phyloP scores from a whole-genome alignment of 2,888 invertebrate species.

The Pseudoips prasinana region DNA sequence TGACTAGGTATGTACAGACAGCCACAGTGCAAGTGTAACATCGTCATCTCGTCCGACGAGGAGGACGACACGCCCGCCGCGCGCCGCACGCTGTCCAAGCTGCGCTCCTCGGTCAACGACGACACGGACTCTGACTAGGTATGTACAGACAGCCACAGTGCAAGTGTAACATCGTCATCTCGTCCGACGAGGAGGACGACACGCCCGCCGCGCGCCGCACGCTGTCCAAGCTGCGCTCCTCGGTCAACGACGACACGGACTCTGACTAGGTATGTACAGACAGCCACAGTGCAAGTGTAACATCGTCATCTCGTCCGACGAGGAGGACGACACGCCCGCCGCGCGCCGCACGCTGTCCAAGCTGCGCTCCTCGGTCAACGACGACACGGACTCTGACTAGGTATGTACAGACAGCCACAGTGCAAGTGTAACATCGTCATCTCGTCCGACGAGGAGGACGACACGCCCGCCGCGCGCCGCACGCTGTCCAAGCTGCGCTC shows the following conservation, averaged over 20 bases:
- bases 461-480: background rate
- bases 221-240: slow-evolving; percentile 62
- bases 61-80: background rate
- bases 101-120: slow-evolving; percentile 55
- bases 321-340: background rate
- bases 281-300: slow-evolving; percentile 60
- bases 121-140: slow-evolving; percentile 63
- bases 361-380: slow-evolving; percentile 55
- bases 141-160: slow-evolving; percentile 44
- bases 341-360: slow-evolving; percentile 63
- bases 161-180: slow-evolving; percentile 70
- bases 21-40: slow-evolving; percentile 65
- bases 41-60: slow-evolving; percentile 73
- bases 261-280: slow-evolving; percentile 47
- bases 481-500: background rate
- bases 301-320: slow-evolving; percentile 75
- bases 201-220: slow-evolving; percentile 41
- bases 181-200: slow-evolving; percentile 51
- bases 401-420: slow-evolving; percentile 16
- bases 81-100: slow-evolving; percentile 66
- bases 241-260: slow-evolving; percentile 60
- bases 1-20: slow-evolving; percentile 44
- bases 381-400: slow-evolving; percentile 62
- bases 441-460: background rate
- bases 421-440: background rate